A percentile compares a stretch with the other conserved stretches of the same genome.
phyloP scores from a whole-genome alignment of 1,140 invertebrate species.

The Linepithema humile region DNA sequence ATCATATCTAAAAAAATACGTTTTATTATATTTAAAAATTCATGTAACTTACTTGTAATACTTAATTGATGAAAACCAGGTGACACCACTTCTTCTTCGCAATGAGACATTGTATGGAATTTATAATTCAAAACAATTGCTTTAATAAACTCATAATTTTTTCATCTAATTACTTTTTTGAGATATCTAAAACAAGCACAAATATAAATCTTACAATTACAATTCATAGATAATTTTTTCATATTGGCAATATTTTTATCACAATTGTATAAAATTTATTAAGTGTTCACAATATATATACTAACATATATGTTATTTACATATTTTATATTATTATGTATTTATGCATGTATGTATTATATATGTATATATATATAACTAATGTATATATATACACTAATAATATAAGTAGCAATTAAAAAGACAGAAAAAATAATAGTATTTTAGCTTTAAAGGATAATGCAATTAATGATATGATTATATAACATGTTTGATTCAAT shows the following conservation, averaged over 20 bases:
- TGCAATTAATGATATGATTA: not conserved
- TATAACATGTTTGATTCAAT: slow-evolving; percentile 7
- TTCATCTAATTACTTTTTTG: slow-evolving; percentile 36
- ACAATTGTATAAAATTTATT: not conserved
- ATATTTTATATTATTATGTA: too few relatives aligned
- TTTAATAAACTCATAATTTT: slow-evolving; percentile 67
- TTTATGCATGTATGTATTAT: too few relatives aligned
- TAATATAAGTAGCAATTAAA: not conserved
- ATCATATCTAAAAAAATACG: too few relatives aligned
- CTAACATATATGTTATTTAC: not conserved
- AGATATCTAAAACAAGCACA: slow-evolving; percentile 40
- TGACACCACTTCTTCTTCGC: slow-evolving; percentile 81
- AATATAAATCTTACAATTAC: not conserved
- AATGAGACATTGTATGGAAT: slow-evolving; percentile 80
- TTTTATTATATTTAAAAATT: not conserved
- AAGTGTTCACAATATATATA: not conserved
- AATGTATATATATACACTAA: too few relatives aligned
- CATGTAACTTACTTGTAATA: slow-evolving; percentile 86
- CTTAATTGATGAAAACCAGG: slow-evolving; percentile 88
- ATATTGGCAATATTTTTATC: not conserved
- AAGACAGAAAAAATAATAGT: not conserved
- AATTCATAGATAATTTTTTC: not conserved
- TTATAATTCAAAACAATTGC: slow-evolving; percentile 54
- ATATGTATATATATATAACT: too few relatives aligned
- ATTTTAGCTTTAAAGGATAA: not conserved